Evolutionary conservation across 2,797 vertebrate species (phyloP).

Genomic region (Capromys pilorides): DNA sequence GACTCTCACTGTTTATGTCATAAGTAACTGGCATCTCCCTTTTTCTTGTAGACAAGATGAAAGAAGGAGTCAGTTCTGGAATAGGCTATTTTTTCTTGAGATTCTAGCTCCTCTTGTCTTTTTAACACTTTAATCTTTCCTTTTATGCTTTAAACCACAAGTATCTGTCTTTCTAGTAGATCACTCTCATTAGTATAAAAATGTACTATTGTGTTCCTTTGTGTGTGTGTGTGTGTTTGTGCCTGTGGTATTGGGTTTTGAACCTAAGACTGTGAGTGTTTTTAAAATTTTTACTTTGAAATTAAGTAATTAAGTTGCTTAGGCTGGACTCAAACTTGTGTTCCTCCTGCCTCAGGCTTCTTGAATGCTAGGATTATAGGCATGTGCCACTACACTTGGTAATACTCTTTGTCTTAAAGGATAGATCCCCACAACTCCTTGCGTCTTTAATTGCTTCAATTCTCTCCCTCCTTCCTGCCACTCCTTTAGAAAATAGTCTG

Average conservation of each 20-base stretch:
- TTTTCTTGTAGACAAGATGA: constrained; percentile 25
- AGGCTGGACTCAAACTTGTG: background rate
- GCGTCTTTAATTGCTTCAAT: background rate
- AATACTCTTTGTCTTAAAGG: background rate
- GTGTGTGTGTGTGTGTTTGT: background rate
- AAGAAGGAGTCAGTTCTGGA: background rate
- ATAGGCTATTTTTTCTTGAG: constrained; percentile 27
- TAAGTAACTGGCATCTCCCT: background rate
- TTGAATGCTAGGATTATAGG: background rate
- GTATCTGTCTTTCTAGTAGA: background rate
- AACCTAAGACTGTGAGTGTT: background rate
- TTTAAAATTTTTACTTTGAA: background rate
- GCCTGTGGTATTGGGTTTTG: background rate
- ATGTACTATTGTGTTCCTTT: background rate
- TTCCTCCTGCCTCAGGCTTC: background rate
- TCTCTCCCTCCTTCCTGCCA: background rate
- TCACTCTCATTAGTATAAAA: constrained; percentile 41
- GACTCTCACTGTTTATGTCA: background rate
- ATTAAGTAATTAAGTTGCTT: background rate
- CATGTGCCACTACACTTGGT: background rate
- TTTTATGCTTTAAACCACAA: background rate
- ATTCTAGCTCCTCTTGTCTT: background rate
- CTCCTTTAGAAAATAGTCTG: background rate
- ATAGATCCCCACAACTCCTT: background rate
- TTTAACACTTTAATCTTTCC: background rate